These are phyloP conservation scores for Epsilonema sp. DNA, from an alignment of 2,888 invertebrate genomes.

Conservation along the genomic window DNA sequence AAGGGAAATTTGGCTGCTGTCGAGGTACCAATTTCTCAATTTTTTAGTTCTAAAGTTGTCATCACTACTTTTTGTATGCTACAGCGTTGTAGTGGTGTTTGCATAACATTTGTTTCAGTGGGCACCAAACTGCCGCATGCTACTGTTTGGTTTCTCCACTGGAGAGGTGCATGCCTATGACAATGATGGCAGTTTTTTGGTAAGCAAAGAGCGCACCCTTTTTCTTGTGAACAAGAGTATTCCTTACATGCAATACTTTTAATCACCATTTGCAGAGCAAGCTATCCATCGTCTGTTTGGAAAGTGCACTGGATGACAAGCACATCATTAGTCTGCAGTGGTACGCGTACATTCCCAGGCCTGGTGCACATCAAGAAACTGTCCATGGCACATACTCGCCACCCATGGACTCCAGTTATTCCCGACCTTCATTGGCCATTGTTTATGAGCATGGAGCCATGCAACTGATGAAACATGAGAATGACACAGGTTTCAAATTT, in stretches of 20 bases:
- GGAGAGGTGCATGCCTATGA: constrained; percentile 89
- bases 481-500: constrained; percentile 69
- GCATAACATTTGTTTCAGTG: constrained; percentile 46
- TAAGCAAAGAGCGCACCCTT: constrained; percentile 21
- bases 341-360: too few species aligned
- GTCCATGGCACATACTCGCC: too few species aligned
- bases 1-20: constrained; percentile 41
- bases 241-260: too few species aligned
- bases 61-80: not conserved
- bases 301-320: constrained; percentile 9
- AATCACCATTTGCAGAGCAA: too few species aligned
- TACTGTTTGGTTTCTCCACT: constrained; percentile 68
- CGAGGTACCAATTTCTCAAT: not conserved
- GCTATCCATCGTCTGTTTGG: too few species aligned
- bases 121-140: constrained; percentile 76
- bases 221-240: not conserved
- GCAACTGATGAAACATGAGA: constrained; percentile 69
- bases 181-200: constrained; percentile 53
- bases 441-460: constrained; percentile 69
- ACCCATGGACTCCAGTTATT: too few species aligned
- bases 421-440: constrained; percentile 59
- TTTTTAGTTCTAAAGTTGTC: too few species aligned
- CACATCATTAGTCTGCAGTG: constrained; percentile 15
- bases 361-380: too few species aligned
- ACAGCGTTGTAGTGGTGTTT: too few species aligned